Conservation (phyloP, 2,113 vertebrate species). For the Phocoena phocoena region DNA sequence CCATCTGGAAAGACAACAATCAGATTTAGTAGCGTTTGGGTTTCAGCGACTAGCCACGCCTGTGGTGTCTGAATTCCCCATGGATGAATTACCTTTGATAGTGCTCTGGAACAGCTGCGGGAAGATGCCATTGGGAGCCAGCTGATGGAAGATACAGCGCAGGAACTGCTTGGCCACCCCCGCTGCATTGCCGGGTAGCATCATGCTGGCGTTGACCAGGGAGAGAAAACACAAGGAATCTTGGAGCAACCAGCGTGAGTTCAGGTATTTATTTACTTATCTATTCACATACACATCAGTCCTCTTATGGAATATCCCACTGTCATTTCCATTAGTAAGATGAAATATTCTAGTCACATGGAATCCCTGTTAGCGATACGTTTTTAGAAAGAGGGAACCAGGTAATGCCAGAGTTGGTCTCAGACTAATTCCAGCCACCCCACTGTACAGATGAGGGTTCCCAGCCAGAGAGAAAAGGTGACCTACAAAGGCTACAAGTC, state of each 20-base stretch:
- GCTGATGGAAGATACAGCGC: constrained; percentile 96
- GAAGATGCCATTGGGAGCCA: constrained; percentile 97
- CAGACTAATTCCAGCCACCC: neutral
- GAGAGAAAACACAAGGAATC: neutral
- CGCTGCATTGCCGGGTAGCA: constrained; percentile 98
- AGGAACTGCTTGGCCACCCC: constrained; percentile 99
- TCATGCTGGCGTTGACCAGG: constrained; percentile 86
- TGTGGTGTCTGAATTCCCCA: fast-evolving
- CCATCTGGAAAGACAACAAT: constrained; percentile 87
- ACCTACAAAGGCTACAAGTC: neutral
- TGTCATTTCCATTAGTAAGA: neutral
- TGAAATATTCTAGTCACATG: neutral
- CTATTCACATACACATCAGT: neutral
- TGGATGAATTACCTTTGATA: constrained; percentile 91
- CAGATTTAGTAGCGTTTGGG: neutral
- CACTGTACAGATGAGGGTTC: neutral
- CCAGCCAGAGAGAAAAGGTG: neutral
- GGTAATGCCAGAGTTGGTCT: neutral
- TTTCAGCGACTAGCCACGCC: neutral
- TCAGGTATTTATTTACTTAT: neutral
- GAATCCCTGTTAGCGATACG: neutral
- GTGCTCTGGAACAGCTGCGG: constrained; percentile 98
- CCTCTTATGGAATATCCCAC: neutral
- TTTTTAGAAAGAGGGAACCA: constrained; percentile 15
- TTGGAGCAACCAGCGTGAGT: fast-evolving